Conservation (phyloP, 2,797 vertebrate genomes). For the Dendrocincla tyrannina region DNA sequence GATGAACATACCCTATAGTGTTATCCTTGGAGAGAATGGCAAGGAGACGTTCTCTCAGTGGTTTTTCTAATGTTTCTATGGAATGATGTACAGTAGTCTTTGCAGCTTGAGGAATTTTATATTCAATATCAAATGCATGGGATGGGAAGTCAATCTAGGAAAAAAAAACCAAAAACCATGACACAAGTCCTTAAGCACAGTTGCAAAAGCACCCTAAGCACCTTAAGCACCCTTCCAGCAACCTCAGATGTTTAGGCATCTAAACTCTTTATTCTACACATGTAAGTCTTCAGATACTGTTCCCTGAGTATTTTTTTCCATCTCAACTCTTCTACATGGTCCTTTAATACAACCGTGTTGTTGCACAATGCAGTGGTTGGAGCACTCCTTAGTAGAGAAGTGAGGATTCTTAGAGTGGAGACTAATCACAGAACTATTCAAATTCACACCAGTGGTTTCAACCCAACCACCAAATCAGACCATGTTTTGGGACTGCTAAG, state of each 20-base stretch:
- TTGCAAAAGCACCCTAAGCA: not conserved
- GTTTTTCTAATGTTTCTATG: constrained; percentile 85
- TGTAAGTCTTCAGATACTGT: not conserved
- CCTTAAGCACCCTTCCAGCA: not conserved
- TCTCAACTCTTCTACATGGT: not conserved
- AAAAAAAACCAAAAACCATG: not conserved
- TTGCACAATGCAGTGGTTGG: not conserved
- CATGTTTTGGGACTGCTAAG: not conserved
- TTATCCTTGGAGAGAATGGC: constrained; percentile 86
- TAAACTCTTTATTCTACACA: not conserved
- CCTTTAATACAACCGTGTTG: not conserved
- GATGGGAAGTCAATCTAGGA: constrained; percentile 90
- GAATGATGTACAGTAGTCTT: constrained; percentile 72
- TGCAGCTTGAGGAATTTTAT: constrained; percentile 82
- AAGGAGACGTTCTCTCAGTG: constrained; percentile 82
- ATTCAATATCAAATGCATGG: constrained; percentile 84
- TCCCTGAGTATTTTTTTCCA: not conserved
- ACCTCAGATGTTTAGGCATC: not conserved
- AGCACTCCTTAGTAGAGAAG: not conserved
- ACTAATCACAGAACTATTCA: not conserved
- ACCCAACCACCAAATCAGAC: not conserved
- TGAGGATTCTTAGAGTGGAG: not conserved
- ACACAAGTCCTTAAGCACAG: not conserved
- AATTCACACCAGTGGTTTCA: not conserved
- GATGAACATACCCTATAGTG: constrained; percentile 83